These are phyloP conservation scores for Trichogramma dendrolimi DNA, from an alignment of 2,888 invertebrate genomes.

Conservation along the genomic window DNA sequence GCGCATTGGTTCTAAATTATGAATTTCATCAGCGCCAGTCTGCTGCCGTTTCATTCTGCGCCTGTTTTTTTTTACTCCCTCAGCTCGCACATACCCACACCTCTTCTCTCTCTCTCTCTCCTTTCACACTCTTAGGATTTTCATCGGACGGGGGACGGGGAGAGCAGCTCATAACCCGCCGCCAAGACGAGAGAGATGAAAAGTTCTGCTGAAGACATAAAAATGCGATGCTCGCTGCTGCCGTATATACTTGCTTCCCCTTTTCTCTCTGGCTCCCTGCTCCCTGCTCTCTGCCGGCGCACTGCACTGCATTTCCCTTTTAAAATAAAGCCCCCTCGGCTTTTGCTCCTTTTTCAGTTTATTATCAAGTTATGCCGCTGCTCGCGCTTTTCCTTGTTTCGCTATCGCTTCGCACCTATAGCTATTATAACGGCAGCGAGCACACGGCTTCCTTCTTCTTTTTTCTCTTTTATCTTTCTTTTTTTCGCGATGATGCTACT, in stretches of 20 bases:
- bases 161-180: not conserved
- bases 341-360: constrained; percentile 51
- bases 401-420: constrained; percentile 20
- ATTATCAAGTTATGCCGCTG: constrained; percentile 50
- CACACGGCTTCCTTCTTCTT: constrained; percentile 6
- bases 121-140: constrained; percentile 11
- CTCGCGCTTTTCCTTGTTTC: constrained; percentile 24
- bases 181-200: constrained; percentile 26
- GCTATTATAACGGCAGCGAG: not conserved
- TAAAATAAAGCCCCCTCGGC: constrained; percentile 48
- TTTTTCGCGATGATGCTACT: not conserved
- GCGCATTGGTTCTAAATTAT: constrained; percentile 54
- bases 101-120: constrained; percentile 11
- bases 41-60: constrained; percentile 30
- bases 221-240: constrained; percentile 50
- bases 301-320: constrained; percentile 51
- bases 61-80: constrained; percentile 17
- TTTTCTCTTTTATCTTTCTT: constrained; percentile 4
- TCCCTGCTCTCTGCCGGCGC: not conserved
- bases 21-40: constrained; percentile 51
- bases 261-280: constrained; percentile 28
- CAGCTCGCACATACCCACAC: not conserved
- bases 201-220: constrained; percentile 44
- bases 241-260: constrained; percentile 34
- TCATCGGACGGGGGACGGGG: constrained; percentile 10